Conservation (phyloP, 1,140 invertebrate genomes). For the Brachionus angularis region DNA sequence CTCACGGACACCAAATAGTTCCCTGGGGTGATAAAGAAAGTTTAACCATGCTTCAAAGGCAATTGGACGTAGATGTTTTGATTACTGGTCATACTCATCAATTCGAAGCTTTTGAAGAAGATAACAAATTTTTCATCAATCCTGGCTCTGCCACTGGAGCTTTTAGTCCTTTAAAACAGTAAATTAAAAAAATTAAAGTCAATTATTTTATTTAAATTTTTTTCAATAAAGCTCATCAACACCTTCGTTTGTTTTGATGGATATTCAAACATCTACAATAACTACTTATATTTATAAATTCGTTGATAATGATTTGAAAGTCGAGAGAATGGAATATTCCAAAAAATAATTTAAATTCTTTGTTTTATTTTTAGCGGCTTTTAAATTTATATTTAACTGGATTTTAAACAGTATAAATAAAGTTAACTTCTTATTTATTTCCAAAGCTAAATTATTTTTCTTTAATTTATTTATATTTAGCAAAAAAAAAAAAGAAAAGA, state of each 20-base stretch:
- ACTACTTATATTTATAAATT: constrained; percentile 98
- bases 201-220: background rate
- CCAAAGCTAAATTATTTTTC: too few species aligned
- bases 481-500: too few species aligned
- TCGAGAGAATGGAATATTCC: constrained; percentile 95
- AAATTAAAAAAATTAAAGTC: background rate
- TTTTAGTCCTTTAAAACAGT: constrained; percentile 85
- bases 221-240: constrained; percentile 54
- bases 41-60: constrained; percentile 84
- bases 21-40: constrained; percentile 94
- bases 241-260: constrained; percentile 96
- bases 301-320: constrained; percentile 89
- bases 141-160: constrained; percentile 97
- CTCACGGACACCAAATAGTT: constrained; percentile 90
- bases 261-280: constrained; percentile 94
- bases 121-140: constrained; percentile 98
- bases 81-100: constrained; percentile 98
- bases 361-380: background rate
- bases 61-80: constrained; percentile 95
- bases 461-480: too few species aligned
- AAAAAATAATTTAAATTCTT: constrained; percentile 59
- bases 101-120: constrained; percentile 96
- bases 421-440: too few species aligned
- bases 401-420: too few species aligned
- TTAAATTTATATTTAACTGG: background rate